Evolutionary conservation across 2,888 invertebrate genomes (phyloP).

Genomic region (Chorisops tibialis): DNA sequence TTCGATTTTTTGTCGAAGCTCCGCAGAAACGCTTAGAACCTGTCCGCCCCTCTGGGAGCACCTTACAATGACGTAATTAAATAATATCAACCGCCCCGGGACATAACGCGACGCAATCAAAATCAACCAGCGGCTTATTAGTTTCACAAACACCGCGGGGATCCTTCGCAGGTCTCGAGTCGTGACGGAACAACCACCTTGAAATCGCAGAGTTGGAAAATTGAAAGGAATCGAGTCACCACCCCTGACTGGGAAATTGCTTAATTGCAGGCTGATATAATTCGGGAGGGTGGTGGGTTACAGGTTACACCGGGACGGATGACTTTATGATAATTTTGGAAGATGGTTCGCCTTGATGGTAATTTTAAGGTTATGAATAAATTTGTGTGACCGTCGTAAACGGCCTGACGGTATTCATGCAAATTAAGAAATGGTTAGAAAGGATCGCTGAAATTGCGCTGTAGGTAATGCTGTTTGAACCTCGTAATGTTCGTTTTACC

Average conservation of each 20-base stretch:
- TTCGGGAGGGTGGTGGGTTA: neutral
- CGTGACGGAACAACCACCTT: no score
- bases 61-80: constrained; percentile 25
- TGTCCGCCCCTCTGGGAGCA: constrained; percentile 17
- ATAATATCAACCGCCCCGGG: constrained; percentile 20
- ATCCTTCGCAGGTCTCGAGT: neutral
- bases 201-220: constrained; percentile 4
- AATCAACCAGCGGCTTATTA: constrained; percentile 31
- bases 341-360: neutral
- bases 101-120: constrained; percentile 27
- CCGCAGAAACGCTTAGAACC: neutral
- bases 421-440: constrained; percentile 18
- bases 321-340: constrained; percentile 5
- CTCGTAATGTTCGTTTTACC: constrained; percentile 8
- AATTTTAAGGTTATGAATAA: constrained; percentile 28
- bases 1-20: no score
- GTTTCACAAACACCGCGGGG: constrained; percentile 26
- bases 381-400: constrained; percentile 10
- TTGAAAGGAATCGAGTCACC: constrained; percentile 2
- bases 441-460: neutral
- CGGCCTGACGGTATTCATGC: constrained; percentile 1
- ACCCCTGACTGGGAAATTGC: constrained; percentile 25
- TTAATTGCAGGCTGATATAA: constrained; percentile 29
- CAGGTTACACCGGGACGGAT: neutral
- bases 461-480: constrained; percentile 2